Base-by-base conservation (phyloP, 2,797 vertebrate genomes). In the Neostethus bicornis region DNA sequence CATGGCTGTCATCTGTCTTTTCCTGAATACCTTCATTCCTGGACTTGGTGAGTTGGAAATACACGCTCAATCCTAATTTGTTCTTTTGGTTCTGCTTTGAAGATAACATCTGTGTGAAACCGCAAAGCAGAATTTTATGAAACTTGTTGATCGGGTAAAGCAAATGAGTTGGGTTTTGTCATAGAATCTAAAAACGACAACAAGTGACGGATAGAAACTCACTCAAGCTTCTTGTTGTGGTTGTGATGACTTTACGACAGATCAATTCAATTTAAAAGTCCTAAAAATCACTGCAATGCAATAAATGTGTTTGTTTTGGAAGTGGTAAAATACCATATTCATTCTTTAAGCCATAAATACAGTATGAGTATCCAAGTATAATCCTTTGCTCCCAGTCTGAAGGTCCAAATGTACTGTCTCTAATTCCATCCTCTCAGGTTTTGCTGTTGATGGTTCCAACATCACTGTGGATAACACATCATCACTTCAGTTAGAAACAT, bases 11-110 rank as follows among this genome's bases (percentile, higher is more conserved):
- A 90, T 97, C 87, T 98, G 96, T 78, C 89, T 98, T 61, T 98
- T 98, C 81, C 94, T 98, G 82, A 98, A 98, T 91, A 98, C 96
- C 70, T 98, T 98, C 87, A 92, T 98, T 77, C 96, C 96, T n/a
- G 96, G 96, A 75, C 85, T 98, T 52, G 96, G 96, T 98, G 87
- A 97, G 96, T 80, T 8, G 0, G 16, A 13, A 38, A 28, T 45
- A 23, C 14, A 5, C 7, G 3, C 14, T 46, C 14, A 3, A 14
- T 45, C 2, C 14, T 32, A 5, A 55, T n/a, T 16, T 1, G 2
- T 1, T 44, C 10, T 53, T 11, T 34, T 2, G 47, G 25, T 58
- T 2, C 25, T 11, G 37, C 13, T 17, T 11, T 26, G 20, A 24
- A 11, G 14, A 7, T 4, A 20, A 25, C 5, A 34, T 16, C 37